Evolutionary conservation across 2,888 invertebrate genomes (phyloP), one percentile per base, ranked within the genome.

Genomic region (Dyspetes luteomarginatus): DNA sequence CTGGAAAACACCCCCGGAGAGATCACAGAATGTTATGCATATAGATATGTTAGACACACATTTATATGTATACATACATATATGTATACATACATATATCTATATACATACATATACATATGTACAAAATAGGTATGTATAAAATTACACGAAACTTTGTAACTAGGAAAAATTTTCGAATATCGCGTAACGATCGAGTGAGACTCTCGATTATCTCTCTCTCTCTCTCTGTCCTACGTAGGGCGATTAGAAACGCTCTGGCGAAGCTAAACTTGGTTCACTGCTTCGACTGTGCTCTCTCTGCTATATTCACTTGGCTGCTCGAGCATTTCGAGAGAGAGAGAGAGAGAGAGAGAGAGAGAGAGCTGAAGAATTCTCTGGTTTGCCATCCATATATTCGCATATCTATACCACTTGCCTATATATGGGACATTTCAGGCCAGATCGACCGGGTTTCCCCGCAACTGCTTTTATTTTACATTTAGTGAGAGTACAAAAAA

Each of bases 231-330:
- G 24, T 50, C 36, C 52, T 82, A 64, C 36, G 65, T 80, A 69
- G 60, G 48, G 72, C 74, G 77, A 81, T 77, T 81, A 81, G 62
- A 67, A 64, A 81, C 68, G 81, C 81, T 81, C 72, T 45, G 50
- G 62, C 62, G 62, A 73, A 28, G 65, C 72, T 64, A 43, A 68
- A 73, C 68, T 81, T 73, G 68, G 72, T 72, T 67, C 77, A 56
- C 45, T 81, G 72, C 36, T 55, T 81, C 72, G 62, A 76, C 72
- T 67, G 36, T 48, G 65, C 74, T 67, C 56, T n/a, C n/a, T 45
- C 72, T 50, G 72, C 45, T 65, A 64, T 50, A 52, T 58, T 74
- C 65, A 80, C 67, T 81, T 58, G 80, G 55, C 68, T 41, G 76
- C 45, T 72, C 72, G 76, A 55, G 62, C 72, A 71, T 72, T 76